Evolutionary conservation across 2,797 vertebrate genomes (phyloP).

Genomic region (Furcifer pardalis): DNA sequence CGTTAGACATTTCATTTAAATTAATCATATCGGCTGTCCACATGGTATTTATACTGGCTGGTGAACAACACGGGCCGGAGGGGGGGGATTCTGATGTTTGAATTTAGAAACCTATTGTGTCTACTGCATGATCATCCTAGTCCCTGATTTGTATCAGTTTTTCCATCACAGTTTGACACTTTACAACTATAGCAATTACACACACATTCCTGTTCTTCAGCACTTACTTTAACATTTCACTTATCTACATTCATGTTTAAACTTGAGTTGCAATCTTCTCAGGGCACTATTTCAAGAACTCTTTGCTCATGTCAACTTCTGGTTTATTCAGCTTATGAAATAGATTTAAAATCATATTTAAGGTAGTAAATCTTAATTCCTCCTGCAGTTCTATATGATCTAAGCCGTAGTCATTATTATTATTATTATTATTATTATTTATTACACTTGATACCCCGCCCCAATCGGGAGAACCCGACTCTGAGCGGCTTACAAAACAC

Average conservation of each 20-base stretch:
- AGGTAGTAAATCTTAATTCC: neutral
- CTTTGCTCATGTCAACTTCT: constrained; percentile 21
- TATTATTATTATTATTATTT: too few species aligned
- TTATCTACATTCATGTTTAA: constrained; percentile 76
- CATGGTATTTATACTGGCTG: neutral
- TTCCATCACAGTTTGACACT: constrained; percentile 47
- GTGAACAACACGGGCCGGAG: fast-evolving
- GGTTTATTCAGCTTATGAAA: neutral
- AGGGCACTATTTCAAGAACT: neutral
- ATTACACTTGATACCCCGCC: too few species aligned
- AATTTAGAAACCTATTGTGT: neutral
- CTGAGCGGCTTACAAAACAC: too few species aligned
- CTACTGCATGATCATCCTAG: fast-evolving
- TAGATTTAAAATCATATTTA: constrained; percentile 1
- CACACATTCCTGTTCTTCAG: constrained; percentile 68
- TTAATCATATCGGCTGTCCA: fast-evolving
- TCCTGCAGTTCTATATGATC: neutral
- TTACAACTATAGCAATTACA: constrained; percentile 50
- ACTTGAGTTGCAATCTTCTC: constrained; percentile 71
- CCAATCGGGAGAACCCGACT: too few species aligned
- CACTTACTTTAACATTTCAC: constrained; percentile 67
- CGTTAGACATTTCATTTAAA: fast-evolving
- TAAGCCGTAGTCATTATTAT: neutral
- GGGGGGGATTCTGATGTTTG: fast-evolving
- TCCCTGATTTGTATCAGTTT: neutral